phyloP scores from a whole-genome alignment of 2,797 vertebrate genomes.

The Myiotriccus ornatus region DNA sequence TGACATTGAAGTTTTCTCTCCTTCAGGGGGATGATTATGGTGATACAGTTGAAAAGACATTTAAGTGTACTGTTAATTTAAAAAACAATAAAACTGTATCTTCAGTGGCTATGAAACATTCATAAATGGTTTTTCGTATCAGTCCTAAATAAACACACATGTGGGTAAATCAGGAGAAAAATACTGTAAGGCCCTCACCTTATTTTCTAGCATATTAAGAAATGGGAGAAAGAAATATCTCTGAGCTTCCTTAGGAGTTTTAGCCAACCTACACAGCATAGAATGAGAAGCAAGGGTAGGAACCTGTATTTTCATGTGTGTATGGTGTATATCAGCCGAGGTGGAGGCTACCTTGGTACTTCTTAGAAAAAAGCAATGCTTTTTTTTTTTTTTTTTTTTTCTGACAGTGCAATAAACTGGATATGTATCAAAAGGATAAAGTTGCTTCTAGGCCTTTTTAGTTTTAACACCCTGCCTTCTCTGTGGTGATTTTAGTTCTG shows the following conservation, averaged over 20 bases:
- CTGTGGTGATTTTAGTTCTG: background rate
- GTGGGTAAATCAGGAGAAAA: background rate
- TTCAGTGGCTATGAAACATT: background rate
- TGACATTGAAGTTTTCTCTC: background rate
- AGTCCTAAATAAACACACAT: background rate
- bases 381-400: background rate
- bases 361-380: background rate
- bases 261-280: background rate
- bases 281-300: background rate
- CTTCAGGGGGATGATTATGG: background rate
- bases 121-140: background rate
- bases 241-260: background rate
- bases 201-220: background rate
- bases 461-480: background rate
- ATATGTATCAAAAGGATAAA: background rate
- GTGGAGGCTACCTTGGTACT: background rate
- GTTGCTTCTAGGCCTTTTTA: background rate
- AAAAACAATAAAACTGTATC: background rate
- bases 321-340: background rate
- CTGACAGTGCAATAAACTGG: background rate
- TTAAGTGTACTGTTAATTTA: background rate
- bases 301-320: accelerated
- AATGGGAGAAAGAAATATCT: background rate
- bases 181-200: accelerated
- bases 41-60: background rate